These are phyloP conservation scores for Apodemus agrarius DNA, from an alignment of 2,797 vertebrate genomes.

Conservation along the genomic window DNA sequence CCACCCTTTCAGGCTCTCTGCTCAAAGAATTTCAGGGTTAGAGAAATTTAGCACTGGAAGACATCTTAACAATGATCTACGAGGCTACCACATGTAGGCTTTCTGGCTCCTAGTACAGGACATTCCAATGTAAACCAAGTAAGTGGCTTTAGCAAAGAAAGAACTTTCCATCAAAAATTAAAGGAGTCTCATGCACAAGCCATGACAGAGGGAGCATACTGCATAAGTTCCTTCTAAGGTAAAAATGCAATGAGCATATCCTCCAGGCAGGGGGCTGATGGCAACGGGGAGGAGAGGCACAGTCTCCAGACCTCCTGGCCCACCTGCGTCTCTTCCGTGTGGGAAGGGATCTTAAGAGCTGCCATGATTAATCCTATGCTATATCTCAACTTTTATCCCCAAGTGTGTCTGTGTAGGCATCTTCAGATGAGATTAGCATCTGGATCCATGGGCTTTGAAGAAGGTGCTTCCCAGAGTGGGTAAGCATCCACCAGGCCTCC, in stretches of 20 bases:
- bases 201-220: background rate
- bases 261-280: background rate
- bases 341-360: background rate
- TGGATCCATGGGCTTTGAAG: background rate
- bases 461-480: background rate
- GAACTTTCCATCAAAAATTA: background rate
- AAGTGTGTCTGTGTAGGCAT: background rate
- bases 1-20: background rate
- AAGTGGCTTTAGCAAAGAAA: background rate
- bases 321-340: background rate
- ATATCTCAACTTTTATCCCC: background rate
- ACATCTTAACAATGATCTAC: background rate
- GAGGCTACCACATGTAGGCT: too few species aligned
- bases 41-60: background rate
- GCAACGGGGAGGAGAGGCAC: background rate
- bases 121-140: background rate
- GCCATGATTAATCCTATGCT: background rate
- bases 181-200: background rate
- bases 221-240: background rate
- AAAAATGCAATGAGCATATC: background rate
- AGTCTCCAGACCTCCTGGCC: background rate
- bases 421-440: background rate
- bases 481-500: background rate
- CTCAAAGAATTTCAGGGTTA: background rate
- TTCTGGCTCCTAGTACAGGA: background rate